Evolutionary conservation across 1,140 invertebrate species (phyloP), one percentile per base, ranked within the genome.

Genomic region (Pseudomyrmex dendroicus): DNA sequence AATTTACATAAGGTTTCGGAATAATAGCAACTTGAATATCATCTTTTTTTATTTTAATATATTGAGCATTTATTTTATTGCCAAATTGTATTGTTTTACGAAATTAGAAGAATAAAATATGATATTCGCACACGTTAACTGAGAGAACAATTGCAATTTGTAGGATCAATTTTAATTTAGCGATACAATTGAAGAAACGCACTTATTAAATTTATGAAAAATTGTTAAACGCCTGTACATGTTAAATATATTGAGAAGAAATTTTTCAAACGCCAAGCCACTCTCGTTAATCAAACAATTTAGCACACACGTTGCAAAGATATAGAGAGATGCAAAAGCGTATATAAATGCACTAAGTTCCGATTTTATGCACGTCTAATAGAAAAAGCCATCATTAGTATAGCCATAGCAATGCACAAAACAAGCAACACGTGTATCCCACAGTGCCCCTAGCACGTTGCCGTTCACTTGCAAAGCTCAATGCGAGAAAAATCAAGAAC

Each of bases 241-340:
- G 25, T 57, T 48, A 82, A 35, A 61, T 72, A 1, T 73, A 22
- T 73, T 52, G 52, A 52, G 50, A 44, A 84, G 2, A 67, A 56
- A 54, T 74, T 52, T 57, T 57, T 57, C 5, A 82, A 61, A 68
- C 50, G 8, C 46, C 13, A 74, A 70, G 3, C 17, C 46, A 48
- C 44, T 57, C 56, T 57, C 56, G 3, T 4, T 35, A 1, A 85
- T 82, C n/a, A 73, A 50, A 35, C 35, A 4, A 70, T 50, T 70
- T 68, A 72, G 15, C 56, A 54, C 15, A 57, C 52, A 56, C 56
- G 17, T 12, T 63, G 3, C 20, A 73, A 20, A 70, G 70, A 54
- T 22, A 20, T 86, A 61, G n/a, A 73, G n/a, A 73, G 8, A 73
- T 82, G 59, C 78, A 74, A 82, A 82, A 73, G 70, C 57, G 2